Evolutionary conservation across 2,888 invertebrate species (phyloP).

Genomic region (Seladonia tumulorum): DNA sequence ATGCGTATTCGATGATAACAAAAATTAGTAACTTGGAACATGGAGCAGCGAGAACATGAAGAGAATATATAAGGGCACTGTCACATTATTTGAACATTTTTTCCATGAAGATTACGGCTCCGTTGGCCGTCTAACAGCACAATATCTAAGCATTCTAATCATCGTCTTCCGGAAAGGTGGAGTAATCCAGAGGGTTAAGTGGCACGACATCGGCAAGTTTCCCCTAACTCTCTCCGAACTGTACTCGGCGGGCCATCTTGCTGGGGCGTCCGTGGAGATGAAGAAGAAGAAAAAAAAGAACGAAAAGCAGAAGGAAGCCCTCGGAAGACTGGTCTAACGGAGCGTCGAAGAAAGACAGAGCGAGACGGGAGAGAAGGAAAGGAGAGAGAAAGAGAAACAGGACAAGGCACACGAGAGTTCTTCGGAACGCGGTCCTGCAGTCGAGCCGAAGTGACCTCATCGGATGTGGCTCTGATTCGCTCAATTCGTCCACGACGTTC

Average conservation of each 20-base stretch:
- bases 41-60: too few species aligned
- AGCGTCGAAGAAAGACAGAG: constrained; percentile 13
- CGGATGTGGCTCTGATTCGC: constrained; percentile 84
- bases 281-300: constrained; percentile 1
- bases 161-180: too few species aligned
- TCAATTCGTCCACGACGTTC: constrained; percentile 81
- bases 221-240: not conserved
- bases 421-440: constrained; percentile 61
- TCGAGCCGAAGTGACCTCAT: constrained; percentile 80
- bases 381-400: constrained; percentile 22
- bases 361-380: not conserved
- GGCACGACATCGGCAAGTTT: not conserved
- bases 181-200: not conserved
- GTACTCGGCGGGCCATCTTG: not conserved
- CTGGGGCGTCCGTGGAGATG: not conserved
- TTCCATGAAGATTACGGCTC: too few species aligned
- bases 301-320: constrained; percentile 2
- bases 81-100: too few species aligned
- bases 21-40: too few species aligned
- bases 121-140: too few species aligned
- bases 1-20: too few species aligned
- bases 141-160: too few species aligned
- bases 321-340: constrained; percentile 22
- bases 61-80: too few species aligned
- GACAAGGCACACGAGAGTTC: constrained; percentile 32